phyloP scores from a whole-genome alignment of 1,140 invertebrate species.

The Rhopalosiphum maidis region DNA sequence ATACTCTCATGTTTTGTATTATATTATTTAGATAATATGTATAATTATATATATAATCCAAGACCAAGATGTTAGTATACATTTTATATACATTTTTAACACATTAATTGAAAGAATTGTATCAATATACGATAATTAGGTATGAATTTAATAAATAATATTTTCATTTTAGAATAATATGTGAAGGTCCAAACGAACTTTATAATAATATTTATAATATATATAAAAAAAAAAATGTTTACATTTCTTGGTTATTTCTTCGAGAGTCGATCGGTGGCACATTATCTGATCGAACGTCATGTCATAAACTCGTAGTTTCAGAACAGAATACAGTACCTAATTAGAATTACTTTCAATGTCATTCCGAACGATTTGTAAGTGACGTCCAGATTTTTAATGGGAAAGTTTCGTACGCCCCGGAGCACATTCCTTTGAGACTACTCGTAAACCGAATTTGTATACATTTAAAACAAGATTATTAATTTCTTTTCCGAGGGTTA shows the following conservation, averaged over 20 bases:
- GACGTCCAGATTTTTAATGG: slow-evolving; percentile 30
- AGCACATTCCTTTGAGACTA: slow-evolving; percentile 40
- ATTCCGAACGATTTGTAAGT: slow-evolving; percentile 22
- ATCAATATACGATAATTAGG: neutral
- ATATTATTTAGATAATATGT: no score
- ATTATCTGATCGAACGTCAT: slow-evolving; percentile 22
- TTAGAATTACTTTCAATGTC: slow-evolving; percentile 27
- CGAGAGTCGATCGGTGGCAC: neutral
- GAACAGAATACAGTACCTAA: slow-evolving; percentile 3
- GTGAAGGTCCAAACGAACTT: neutral
- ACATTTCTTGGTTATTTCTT: neutral
- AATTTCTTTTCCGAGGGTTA: slow-evolving; percentile 53
- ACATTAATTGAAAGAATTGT: neutral
- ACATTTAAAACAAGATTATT: slow-evolving; percentile 54
- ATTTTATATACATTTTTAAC: neutral
- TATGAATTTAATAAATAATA: neutral
- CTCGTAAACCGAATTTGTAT: slow-evolving; percentile 48
- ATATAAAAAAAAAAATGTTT: neutral
- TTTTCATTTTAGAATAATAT: neutral
- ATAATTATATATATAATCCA: no score
- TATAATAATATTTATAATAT: neutral
- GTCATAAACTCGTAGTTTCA: neutral
- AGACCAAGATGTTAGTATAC: no score
- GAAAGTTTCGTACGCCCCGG: slow-evolving; percentile 44
- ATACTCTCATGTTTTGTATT: no score